These are phyloP conservation scores for Mesocricetus auratus DNA, from an alignment of 2,113 vertebrate genomes.

Conservation along the genomic window DNA sequence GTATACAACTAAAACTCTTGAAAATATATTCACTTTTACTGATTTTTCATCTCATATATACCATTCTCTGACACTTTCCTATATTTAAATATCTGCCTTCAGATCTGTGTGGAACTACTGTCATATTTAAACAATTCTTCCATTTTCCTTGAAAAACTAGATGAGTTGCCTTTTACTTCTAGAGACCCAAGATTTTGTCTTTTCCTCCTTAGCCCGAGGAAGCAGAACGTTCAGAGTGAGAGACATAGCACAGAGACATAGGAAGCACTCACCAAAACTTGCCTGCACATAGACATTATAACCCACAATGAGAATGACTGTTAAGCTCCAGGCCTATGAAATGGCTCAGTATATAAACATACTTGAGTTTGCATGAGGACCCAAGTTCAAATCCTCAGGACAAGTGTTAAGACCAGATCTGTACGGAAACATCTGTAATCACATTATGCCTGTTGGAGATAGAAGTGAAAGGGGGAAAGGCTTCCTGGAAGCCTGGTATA, in stretches of 20 bases:
- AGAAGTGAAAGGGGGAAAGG: neutral
- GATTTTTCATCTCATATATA: neutral
- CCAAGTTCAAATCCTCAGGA: neutral
- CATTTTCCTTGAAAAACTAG: neutral
- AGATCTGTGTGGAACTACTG: neutral
- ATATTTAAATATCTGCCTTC: slow-evolving; percentile 10
- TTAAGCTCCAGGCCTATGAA: fast-evolving
- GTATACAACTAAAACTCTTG: neutral
- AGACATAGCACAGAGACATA: neutral
- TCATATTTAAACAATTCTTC: neutral
- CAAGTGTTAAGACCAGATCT: neutral
- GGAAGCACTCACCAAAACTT: neutral
- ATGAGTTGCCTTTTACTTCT: neutral
- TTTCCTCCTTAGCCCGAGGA: neutral
- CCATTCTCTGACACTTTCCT: neutral
- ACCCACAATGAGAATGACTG: neutral
- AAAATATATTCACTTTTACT: neutral
- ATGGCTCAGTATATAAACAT: neutral
- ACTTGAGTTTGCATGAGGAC: neutral
- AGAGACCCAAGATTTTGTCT: neutral
- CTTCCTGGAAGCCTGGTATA: neutral
- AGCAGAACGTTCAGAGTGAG: neutral
- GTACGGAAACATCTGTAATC: neutral
- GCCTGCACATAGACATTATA: neutral
- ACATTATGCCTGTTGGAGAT: neutral